Evolutionary conservation across 2,113 vertebrate species (phyloP).

Genomic region (Siniperca knerii): DNA sequence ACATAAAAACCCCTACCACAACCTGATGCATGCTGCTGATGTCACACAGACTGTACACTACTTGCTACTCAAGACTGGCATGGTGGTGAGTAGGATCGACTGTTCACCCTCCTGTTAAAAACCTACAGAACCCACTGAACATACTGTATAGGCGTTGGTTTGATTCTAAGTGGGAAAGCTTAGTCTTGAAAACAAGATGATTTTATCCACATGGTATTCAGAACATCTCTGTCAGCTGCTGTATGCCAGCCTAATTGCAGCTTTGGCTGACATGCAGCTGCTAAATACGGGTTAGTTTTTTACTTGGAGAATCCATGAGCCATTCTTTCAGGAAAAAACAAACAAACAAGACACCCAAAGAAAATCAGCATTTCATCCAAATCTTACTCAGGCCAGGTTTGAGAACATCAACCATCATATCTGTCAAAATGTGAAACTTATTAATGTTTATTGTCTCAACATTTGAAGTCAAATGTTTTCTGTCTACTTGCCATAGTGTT

Average conservation of each 20-base stretch:
- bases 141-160: neutral
- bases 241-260: constrained; percentile 57
- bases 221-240: constrained; percentile 52
- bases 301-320: constrained; percentile 28
- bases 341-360: constrained; percentile 3
- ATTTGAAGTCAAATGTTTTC: constrained; percentile 26
- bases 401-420: constrained; percentile 27
- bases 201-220: constrained; percentile 50
- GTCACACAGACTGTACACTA: constrained; percentile 98
- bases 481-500: neutral
- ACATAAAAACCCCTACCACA: constrained; percentile 99
- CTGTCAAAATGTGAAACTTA: constrained; percentile 6
- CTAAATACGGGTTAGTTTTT: constrained; percentile 45
- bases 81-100: constrained; percentile 87
- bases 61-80: constrained; percentile 95
- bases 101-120: neutral
- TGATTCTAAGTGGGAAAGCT: constrained; percentile 14
- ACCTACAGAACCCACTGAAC: neutral
- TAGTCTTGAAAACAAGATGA: constrained; percentile 25
- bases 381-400: constrained; percentile 13
- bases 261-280: constrained; percentile 50
- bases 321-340: constrained; percentile 13
- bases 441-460: neutral
- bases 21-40: constrained; percentile 95
- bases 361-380: constrained; percentile 24